Evolutionary conservation across 2,888 invertebrate genomes (phyloP).

Genomic region (Amaurobius ferox): DNA sequence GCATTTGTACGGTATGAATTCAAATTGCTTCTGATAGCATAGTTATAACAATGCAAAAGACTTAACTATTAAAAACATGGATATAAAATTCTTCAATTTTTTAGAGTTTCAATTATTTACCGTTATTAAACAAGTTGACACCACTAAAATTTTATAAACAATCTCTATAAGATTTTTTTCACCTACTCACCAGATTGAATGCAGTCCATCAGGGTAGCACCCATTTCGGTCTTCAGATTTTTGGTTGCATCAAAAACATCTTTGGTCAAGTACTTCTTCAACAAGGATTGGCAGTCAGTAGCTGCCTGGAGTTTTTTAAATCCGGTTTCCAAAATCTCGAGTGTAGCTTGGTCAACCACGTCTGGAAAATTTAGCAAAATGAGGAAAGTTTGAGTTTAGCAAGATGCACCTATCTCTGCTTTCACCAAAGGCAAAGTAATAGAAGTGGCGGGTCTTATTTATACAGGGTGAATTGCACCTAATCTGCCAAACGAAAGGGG

Average conservation of each 20-base stretch:
- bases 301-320: conserved; percentile 90
- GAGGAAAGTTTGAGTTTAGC: not conserved
- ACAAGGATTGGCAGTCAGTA: conserved; percentile 92
- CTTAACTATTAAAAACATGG: too few relatives aligned
- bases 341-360: conserved; percentile 94
- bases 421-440: conserved; percentile 50
- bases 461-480: too few relatives aligned
- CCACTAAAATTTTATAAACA: too few relatives aligned
- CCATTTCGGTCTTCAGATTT: conserved; percentile 94
- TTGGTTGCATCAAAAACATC: conserved; percentile 94
- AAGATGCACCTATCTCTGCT: conserved; percentile 10
- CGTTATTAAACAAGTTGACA: too few relatives aligned
- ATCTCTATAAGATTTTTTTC: too few relatives aligned
- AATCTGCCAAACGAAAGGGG: too few relatives aligned
- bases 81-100: too few relatives aligned
- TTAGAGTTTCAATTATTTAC: too few relatives aligned
- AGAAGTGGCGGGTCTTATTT: conserved; percentile 40
- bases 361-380: not conserved
- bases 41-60: too few relatives aligned
- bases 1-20: too few relatives aligned
- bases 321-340: conserved; percentile 94
- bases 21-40: too few relatives aligned
- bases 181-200: conserved; percentile 90
- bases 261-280: conserved; percentile 96
- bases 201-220: conserved; percentile 93